phyloP scores from a whole-genome alignment of 2,113 vertebrate genomes.

The Ciconia stormi region DNA sequence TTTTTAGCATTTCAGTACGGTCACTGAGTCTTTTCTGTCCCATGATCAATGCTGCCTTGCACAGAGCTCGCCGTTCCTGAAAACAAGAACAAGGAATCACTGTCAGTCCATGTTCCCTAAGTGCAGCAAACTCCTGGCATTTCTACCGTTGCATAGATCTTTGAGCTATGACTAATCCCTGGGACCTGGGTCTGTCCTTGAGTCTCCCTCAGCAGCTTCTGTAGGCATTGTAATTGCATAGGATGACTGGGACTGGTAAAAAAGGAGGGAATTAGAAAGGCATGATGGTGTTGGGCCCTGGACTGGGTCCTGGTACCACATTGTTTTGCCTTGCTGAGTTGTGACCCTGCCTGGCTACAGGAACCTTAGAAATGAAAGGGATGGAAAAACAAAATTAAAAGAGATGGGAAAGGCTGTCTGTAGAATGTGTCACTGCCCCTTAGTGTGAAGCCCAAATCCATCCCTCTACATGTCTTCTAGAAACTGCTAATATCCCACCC shows the following conservation, averaged over 20 bases:
- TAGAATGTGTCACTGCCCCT: background rate
- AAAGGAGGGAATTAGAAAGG: background rate
- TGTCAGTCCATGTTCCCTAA: background rate
- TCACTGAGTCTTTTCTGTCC: slow-evolving; percentile 21
- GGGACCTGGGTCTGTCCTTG: background rate
- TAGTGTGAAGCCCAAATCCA: background rate
- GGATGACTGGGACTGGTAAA: background rate
- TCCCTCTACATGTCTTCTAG: background rate
- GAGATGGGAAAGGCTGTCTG: background rate
- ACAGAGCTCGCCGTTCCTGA: slow-evolving; percentile 43
- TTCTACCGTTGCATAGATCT: background rate
- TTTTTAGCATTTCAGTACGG: background rate
- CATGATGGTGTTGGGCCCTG: background rate
- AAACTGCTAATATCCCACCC: background rate
- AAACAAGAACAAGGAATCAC: background rate
- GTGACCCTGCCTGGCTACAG: background rate
- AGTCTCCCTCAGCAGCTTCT: background rate
- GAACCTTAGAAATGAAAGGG: background rate
- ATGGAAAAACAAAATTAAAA: background rate
- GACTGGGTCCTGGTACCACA: background rate
- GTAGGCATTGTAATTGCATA: background rate
- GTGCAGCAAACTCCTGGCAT: background rate
- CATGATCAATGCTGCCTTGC: background rate
- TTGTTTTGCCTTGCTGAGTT: background rate
- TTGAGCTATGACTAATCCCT: background rate